These are phyloP conservation scores for Calypte anna DNA, from an alignment of 2,113 vertebrate genomes.

Conservation along the genomic window DNA sequence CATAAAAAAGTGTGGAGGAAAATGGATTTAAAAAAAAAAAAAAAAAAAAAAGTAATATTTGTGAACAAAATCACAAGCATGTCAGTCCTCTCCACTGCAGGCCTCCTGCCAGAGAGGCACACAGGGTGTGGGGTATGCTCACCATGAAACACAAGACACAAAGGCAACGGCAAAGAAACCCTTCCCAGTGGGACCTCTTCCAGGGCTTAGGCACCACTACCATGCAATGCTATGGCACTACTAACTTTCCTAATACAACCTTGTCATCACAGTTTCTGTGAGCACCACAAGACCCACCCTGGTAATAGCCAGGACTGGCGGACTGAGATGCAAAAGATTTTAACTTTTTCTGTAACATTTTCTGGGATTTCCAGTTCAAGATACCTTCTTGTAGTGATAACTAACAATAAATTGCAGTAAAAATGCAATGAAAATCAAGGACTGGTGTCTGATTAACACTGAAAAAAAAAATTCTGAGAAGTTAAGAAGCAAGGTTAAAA, in stretches of 20 bases:
- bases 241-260: neutral
- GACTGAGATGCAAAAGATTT: neutral
- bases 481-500: neutral
- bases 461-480: neutral
- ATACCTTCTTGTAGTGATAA: neutral
- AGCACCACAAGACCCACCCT: neutral
- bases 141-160: neutral
- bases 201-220: neutral
- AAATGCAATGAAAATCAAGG: neutral
- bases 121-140: accelerated
- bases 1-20: neutral
- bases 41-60: neutral
- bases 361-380: neutral
- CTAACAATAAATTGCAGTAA: neutral
- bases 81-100: neutral
- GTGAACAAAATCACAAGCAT: accelerated
- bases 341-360: neutral
- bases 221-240: neutral
- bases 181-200: neutral
- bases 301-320: neutral
- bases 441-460: neutral
- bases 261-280: neutral
- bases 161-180: neutral
- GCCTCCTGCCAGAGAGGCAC: neutral
- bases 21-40: too few relatives aligned